phyloP scores from a whole-genome alignment of 2,797 vertebrate genomes.

The Bovichtus diacanthus region DNA sequence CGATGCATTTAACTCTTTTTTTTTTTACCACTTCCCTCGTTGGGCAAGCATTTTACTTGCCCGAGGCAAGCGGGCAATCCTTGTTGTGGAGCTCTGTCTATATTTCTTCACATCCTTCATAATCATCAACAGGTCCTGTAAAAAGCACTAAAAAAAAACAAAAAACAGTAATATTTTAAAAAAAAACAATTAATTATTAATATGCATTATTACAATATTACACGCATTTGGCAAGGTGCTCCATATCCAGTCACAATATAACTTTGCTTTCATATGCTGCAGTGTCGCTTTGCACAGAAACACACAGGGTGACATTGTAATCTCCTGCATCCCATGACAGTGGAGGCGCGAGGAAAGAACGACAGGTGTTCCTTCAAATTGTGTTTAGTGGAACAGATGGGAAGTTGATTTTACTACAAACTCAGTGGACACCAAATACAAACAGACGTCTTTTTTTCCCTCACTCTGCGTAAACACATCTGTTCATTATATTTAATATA shows the following conservation, averaged over 20 bases:
- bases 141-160: too few relatives aligned
- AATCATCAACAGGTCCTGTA: not conserved
- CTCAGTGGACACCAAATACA: constrained; percentile 38
- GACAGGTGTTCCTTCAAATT: constrained; percentile 57
- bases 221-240: too few relatives aligned
- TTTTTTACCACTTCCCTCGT: too few relatives aligned
- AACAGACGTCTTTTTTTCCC: constrained; percentile 31
- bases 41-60: too few relatives aligned
- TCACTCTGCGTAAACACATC: constrained; percentile 36
- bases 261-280: not conserved
- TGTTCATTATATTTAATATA: constrained; percentile 51
- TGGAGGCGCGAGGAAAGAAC: not conserved
- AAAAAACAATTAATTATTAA: not conserved
- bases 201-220: too few relatives aligned
- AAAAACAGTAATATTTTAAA: too few relatives aligned
- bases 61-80: too few relatives aligned
- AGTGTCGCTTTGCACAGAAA: not conserved
- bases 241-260: too few relatives aligned
- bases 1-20: too few relatives aligned
- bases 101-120: not conserved
- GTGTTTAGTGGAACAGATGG: constrained; percentile 61
- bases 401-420: constrained; percentile 34
- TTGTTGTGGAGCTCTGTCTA: too few relatives aligned
- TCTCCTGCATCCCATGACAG: not conserved
- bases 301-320: not conserved